Evolutionary conservation across 2,113 vertebrate species (phyloP), one percentile per base, ranked within the genome.

Genomic region (Arothron firmamentum): DNA sequence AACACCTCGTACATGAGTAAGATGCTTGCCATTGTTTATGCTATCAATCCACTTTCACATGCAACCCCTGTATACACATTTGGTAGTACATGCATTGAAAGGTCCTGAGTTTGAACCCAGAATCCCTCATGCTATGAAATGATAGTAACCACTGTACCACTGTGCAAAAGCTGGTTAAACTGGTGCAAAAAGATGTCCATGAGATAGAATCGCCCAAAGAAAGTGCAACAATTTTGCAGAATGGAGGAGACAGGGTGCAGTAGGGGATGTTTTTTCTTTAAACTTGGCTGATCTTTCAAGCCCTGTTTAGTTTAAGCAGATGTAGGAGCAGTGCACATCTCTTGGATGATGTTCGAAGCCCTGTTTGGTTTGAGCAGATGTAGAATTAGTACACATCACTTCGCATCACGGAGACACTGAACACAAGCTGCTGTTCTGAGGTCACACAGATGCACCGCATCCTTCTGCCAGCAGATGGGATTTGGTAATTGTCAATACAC

Each of bases 311-410:
- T 79, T 78, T 75, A 58, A 83, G 72, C 87, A 88, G 87, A 90
- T 88, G 87, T 80, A 87, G 79, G 87, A 88, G 87, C 87, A 85
- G 83, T 76, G 68, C 84, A 82, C 84, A 84, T 90, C 87, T 86
- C 80, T 80, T 88, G 84, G 86, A 83, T 88, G 86, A 87, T 85
- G 85, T 80, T 75, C 77, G 3, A 2, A 69, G 72, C 57, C 76
- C 69, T 83, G 84, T 88, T 88, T 88, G 77, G 78, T 79, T 78
- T 73, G 64, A 85, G 72, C 87, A 88, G 87, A 90, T 90, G 87
- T 83, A 88, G 79, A 88, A 88, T 88, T 88, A 87, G 83, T 75
- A 69, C 84, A 84, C 84, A 84, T 90, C 88, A 88, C 81, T 79
- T 88, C 81, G 68, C 63, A 90, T 90, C 86, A 90, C 75, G 3